A percentile compares a stretch with the other conserved stretches of the same genome.
These are phyloP conservation scores for Halesus radiatus DNA, from an alignment of 1,140 invertebrate species.

Conservation along the genomic window DNA sequence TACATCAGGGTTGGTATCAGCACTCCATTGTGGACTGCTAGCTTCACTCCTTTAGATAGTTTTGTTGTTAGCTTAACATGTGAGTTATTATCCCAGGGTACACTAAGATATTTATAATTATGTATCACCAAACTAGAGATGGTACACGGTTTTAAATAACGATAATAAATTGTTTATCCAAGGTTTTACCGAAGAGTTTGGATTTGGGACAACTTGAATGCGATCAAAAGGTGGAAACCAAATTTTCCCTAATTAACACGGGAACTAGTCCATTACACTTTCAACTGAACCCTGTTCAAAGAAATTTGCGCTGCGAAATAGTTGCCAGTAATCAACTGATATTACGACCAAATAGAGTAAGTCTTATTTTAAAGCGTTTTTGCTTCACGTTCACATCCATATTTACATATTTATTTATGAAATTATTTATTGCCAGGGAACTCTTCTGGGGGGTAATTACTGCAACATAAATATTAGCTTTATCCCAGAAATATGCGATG, in stretches of 20 bases:
- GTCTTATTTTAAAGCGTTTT: neutral
- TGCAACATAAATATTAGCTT: slow-evolving; percentile 21
- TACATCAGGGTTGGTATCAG: too few species aligned
- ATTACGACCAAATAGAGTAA: slow-evolving; percentile 14
- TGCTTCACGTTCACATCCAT: neutral
- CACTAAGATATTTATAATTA: too few species aligned
- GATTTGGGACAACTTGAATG: slow-evolving; percentile 19
- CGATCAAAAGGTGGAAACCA: slow-evolving; percentile 1
- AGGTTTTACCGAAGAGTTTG: slow-evolving; percentile 18
- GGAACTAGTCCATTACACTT: slow-evolving; percentile 8
- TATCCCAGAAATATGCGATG: neutral
- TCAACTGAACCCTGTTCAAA: slow-evolving; percentile 10
- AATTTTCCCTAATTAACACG: slow-evolving; percentile 7
- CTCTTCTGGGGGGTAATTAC: neutral
- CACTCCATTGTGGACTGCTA: too few species aligned
- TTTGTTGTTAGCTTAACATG: too few species aligned
- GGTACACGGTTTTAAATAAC: too few species aligned
- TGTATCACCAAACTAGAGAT: too few species aligned
- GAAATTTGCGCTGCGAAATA: slow-evolving; percentile 1
- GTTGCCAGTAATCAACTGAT: neutral
- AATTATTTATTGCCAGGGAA: slow-evolving; percentile 3
- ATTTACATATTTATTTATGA: neutral
- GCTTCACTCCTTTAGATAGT: too few species aligned
- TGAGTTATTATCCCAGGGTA: too few species aligned
- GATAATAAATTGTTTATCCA: neutral